These are phyloP conservation scores for Eupithecia pulchellata DNA, from an alignment of 2,888 invertebrate genomes.

Conservation along the genomic window DNA sequence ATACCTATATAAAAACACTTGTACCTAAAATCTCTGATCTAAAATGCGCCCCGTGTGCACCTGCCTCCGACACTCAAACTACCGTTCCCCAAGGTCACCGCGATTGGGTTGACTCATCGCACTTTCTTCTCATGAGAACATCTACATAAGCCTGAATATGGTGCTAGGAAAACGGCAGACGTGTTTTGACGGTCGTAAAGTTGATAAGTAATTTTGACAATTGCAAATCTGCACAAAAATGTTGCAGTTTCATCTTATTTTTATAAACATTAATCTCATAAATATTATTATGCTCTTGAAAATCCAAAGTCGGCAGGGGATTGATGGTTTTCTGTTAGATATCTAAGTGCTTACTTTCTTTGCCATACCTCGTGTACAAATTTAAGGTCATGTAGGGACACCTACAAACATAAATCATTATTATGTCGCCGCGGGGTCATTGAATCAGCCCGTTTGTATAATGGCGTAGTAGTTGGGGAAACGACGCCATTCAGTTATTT, in stretches of 20 bases:
- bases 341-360: too few species aligned
- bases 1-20: background rate
- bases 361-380: too few species aligned
- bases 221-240: background rate
- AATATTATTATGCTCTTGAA: background rate
- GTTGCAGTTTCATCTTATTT: background rate
- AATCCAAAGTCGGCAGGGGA: too few species aligned
- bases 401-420: too few species aligned
- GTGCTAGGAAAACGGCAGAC: background rate
- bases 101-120: conserved; percentile 46
- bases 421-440: too few species aligned
- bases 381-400: too few species aligned
- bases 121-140: conserved; percentile 49
- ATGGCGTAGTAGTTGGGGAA: too few species aligned
- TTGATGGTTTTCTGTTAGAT: too few species aligned
- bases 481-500: too few species aligned
- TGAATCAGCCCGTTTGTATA: too few species aligned
- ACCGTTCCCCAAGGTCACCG: conserved; percentile 48
- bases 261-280: background rate
- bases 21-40: background rate
- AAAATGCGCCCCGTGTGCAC: conserved; percentile 28
- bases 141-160: background rate
- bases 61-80: conserved; percentile 34
- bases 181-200: background rate
- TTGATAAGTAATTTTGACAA: background rate